These are phyloP conservation scores for Mystacides longicornis DNA, from an alignment of 2,888 invertebrate genomes.

Conservation along the genomic window DNA sequence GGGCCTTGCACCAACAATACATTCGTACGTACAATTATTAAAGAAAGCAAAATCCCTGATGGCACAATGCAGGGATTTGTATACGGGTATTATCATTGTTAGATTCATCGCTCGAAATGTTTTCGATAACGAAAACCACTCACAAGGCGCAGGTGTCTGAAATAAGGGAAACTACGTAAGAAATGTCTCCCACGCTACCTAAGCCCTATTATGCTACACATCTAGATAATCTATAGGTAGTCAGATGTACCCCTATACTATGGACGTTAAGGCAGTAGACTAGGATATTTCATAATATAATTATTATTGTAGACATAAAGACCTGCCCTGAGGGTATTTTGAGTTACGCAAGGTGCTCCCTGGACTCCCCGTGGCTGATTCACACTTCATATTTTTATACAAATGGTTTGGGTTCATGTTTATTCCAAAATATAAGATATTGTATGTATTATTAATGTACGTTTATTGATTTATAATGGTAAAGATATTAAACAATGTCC, in stretches of 20 bases:
- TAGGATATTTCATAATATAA: not conserved
- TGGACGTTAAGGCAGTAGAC: not conserved
- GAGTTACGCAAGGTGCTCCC: conserved; percentile 15
- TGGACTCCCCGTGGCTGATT: not conserved
- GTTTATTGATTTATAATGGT: too few species aligned
- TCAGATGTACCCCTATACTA: not conserved
- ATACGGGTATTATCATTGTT: not conserved
- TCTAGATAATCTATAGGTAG: not conserved
- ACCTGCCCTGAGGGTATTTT: conserved; percentile 5
- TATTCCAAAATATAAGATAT: too few species aligned
- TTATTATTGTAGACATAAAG: not conserved
- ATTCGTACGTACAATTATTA: too few species aligned
- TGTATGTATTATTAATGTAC: too few species aligned
- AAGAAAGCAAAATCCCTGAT: too few species aligned
- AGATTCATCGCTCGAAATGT: not conserved
- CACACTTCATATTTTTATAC: not conserved
- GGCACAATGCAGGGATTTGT: not conserved
- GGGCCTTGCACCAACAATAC: too few species aligned
- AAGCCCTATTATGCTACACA: not conserved
- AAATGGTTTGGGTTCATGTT: not conserved
- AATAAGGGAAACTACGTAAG: not conserved
- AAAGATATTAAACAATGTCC: too few species aligned
- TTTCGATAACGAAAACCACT: not conserved
- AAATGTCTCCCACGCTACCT: not conserved
- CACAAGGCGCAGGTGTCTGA: not conserved